Percentiles rank a stretch among this genome's conserved stretches.
Evolutionary conservation across 2,888 invertebrate species (phyloP).

Genomic region (Artemia sp.): DNA sequence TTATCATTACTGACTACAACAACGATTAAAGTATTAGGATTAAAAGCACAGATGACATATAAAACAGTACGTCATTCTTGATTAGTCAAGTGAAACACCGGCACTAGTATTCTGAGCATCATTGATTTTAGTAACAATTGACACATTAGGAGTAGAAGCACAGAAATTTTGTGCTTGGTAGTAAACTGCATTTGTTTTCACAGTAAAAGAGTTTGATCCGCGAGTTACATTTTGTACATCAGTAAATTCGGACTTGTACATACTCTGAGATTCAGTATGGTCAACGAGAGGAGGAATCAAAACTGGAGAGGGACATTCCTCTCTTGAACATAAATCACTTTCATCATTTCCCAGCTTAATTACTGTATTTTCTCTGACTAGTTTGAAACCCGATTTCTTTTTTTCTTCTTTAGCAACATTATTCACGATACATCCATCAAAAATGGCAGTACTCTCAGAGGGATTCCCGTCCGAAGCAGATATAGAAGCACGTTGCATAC

Average conservation of each 20-base stretch:
- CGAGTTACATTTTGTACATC: background rate
- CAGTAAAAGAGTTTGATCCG: background rate
- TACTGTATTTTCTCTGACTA: conserved; percentile 8
- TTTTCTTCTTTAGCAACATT: background rate
- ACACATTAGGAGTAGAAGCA: conserved; percentile 1
- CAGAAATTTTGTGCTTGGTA: background rate
- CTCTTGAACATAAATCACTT: background rate
- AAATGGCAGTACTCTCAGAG: no score
- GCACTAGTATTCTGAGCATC: background rate
- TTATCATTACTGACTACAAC: no score
- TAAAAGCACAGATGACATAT: no score
- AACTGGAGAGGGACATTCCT: background rate
- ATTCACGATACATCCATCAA: background rate
- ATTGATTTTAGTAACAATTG: background rate
- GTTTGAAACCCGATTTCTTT: background rate
- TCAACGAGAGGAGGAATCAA: background rate
- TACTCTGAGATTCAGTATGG: background rate
- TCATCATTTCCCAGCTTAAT: background rate
- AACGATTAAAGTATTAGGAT: no score
- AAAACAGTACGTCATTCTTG: no score
- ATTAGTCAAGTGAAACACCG: no score
- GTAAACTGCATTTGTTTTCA: background rate
- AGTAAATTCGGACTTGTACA: background rate
- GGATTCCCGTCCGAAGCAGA: no score
- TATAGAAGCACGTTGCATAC: no score